Evolutionary conservation across 2,113 vertebrate species (phyloP), one percentile per base, ranked within the genome.

Genomic region (Phylloscopus trochiloides): DNA sequence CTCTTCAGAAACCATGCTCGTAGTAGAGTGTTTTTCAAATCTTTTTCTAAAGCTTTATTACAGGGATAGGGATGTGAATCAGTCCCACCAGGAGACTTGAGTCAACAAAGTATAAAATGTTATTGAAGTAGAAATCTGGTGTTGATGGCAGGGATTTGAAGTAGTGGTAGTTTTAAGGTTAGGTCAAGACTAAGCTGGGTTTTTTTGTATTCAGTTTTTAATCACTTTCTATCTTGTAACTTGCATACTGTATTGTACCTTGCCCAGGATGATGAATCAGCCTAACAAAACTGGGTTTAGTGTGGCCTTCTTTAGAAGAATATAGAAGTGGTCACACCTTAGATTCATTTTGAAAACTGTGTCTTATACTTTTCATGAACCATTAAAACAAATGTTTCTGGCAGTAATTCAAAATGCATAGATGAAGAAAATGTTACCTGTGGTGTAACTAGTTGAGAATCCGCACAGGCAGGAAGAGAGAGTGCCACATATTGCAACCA

Each of bases 11-110:
- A 58, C 31, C 79, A 6, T 48, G 32, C 13, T 68, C 4, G 3
- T 43, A 74, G 48, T 11, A n/a, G 24, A 51, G 17, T 0, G 0
- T 25, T 85, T 88, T 38, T 66, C 7, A 66, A 9, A 17, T 57
- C 10, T 65, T 92, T 86, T 63, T 48, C 21, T 40, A 66, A 38
- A 61, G 16, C 51, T 86, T 54, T 61, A 19, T 55, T 77, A 18
- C 12, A 57, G n/a, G 28, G 17, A 31, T 14, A 31, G 48, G 51
- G 19, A 19, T 51, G 38, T 92, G 57, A 72, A 34, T 92, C 42
- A 48, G 20, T 52, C 51, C 52, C 19, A 67, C 10, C 4, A 75
- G 42, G 34, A 78, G 43, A 31, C 10, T 21, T 58, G 12, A 80
- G 38, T 79, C 67, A 65, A 26, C 20, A 40, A 58, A 48, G 3